phyloP scores from a whole-genome alignment of 2,888 invertebrate species.

The Amphipoea oculea region DNA sequence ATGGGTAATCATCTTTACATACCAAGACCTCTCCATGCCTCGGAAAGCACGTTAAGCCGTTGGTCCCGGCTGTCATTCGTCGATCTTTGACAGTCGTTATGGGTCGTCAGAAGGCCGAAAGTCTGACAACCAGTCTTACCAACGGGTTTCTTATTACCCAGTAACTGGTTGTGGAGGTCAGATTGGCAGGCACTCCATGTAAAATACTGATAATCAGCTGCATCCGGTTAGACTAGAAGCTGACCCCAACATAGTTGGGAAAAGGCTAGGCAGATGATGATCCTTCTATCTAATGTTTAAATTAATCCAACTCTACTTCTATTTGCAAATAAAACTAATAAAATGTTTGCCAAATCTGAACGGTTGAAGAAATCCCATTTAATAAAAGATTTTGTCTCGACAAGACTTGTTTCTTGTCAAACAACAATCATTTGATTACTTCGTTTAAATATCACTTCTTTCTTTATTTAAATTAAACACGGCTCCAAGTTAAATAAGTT shows the following conservation, averaged over 20 bases:
- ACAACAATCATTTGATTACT: constrained; percentile 34
- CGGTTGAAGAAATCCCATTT: not conserved
- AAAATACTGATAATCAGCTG: not conserved
- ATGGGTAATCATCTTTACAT: not conserved
- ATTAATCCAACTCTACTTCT: not conserved
- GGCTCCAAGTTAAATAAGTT: constrained; percentile 71
- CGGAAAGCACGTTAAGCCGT: not conserved
- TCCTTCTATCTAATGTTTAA: not conserved
- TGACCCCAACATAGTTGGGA: not conserved
- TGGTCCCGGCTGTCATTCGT: not conserved
- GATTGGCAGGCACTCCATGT: not conserved
- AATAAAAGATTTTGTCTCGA: not conserved
- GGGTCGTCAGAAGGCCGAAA: not conserved
- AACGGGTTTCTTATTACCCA: not conserved
- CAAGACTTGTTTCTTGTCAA: constrained; percentile 16
- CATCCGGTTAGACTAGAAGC: not conserved
- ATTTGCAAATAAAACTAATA: not conserved
- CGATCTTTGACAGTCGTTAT: not conserved
- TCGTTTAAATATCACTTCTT: constrained; percentile 54
- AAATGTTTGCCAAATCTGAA: not conserved
- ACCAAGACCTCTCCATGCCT: not conserved
- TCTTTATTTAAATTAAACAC: constrained; percentile 67
- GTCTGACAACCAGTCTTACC: not conserved
- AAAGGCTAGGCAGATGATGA: not conserved
- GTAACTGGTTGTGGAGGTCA: too few species aligned